Conservation (phyloP, 1,140 invertebrate species). For the Atta colombica region DNA sequence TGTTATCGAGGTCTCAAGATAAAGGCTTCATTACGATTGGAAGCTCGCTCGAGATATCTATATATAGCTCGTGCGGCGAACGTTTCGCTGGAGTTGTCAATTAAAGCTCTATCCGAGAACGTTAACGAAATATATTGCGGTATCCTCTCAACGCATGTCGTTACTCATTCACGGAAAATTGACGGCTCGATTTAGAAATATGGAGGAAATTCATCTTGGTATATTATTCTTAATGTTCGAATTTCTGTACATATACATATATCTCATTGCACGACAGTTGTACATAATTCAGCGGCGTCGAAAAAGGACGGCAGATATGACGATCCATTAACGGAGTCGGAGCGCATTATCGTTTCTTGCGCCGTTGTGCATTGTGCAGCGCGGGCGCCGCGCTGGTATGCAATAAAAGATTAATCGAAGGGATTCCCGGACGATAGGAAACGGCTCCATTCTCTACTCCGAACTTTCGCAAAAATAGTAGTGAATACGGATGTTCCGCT, state of each 20-base stretch:
- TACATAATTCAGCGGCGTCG: slow-evolving; percentile 35
- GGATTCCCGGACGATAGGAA: slow-evolving; percentile 48
- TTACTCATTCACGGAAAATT: slow-evolving; percentile 31
- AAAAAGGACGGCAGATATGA: slow-evolving; percentile 45
- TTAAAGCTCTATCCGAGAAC: not conserved
- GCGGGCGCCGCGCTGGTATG: slow-evolving; percentile 44
- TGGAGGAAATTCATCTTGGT: slow-evolving; percentile 9
- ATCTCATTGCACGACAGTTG: not conserved
- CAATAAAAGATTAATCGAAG: slow-evolving; percentile 68
- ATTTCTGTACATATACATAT: not conserved
- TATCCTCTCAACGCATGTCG: slow-evolving; percentile 15
- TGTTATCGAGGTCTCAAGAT: slow-evolving; percentile 19
- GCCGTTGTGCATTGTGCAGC: slow-evolving; percentile 24
- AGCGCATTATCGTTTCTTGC: slow-evolving; percentile 63
- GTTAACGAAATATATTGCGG: slow-evolving; percentile 43
- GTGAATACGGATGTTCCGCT: slow-evolving; percentile 51
- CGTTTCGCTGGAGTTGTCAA: not conserved
- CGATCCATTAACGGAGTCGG: slow-evolving; percentile 59
- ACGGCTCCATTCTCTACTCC: slow-evolving; percentile 53
- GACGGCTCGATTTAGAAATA: slow-evolving; percentile 28
- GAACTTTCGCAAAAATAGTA: slow-evolving; percentile 64
- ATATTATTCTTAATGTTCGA: slow-evolving; percentile 44
- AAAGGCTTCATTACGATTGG: slow-evolving; percentile 49
- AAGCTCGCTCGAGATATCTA: not conserved
- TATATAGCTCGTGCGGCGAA: not conserved